Evolutionary conservation across 2,113 vertebrate species (phyloP), one percentile per base, ranked within the genome.

Genomic region (Lota lota): DNA sequence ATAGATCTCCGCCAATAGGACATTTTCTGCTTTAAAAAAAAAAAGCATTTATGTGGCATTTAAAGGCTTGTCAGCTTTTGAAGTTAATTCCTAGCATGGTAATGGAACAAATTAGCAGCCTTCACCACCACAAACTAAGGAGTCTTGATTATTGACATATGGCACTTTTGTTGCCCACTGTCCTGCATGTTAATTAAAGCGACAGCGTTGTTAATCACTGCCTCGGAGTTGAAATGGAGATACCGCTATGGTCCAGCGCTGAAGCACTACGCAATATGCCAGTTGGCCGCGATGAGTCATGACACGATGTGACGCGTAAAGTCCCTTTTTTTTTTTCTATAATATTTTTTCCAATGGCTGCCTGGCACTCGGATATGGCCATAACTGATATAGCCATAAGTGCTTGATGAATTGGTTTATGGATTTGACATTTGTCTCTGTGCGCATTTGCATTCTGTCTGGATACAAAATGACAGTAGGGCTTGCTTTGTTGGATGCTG

Each of bases 81-180:
- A 72, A 22, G 64, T 78, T 88, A 81, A 87, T 73, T 80, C 66
- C 64, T 78, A 74, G 70, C 73, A 62, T 14, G 40, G 68, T 73
- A 75, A 66, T 70, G 69, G 71, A 85, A 73, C 78, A 87, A 84
- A 88, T 89, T 83, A 86, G 68, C 69, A 76, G 79, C 80, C 83
- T 77, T 84, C 79, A 78, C 73, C 22, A 70, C 68, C 79, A 74
- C 83, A 88, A 87, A 90, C 89, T 86, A 89, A 81, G 77, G 87
- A 68, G 76, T 89, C 83, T 83, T 89, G 84, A 87, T 90, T 86
- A 87, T 87, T 86, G 81, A 79, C 88, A 85, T 79, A 82, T 85
- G 85, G 83, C 64, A 51, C 81, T 85, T 87, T 90, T 4, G 68
- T 87, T 68, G 80, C 66, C 63, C 62, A 83, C 69, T 70, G 77